A percentile compares a stretch with the other conserved stretches of the same genome.
Evolutionary conservation across 2,797 vertebrate species (phyloP).

Genomic region (Helicolenus hilgendorfi): DNA sequence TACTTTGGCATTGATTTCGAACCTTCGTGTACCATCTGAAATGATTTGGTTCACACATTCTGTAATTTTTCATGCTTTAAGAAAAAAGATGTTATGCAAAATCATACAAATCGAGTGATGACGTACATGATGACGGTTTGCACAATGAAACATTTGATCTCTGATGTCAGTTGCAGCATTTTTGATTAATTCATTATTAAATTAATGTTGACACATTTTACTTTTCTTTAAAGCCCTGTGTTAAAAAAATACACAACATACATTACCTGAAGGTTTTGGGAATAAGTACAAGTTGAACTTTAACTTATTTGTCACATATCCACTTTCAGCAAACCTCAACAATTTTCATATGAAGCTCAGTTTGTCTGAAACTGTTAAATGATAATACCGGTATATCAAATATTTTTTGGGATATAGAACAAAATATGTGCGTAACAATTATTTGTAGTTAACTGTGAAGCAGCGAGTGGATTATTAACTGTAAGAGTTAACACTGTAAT

Average conservation of each 20-base stretch:
- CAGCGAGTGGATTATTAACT: not conserved
- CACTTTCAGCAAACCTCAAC: not conserved
- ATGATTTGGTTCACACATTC: not conserved
- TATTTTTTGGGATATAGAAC: not conserved
- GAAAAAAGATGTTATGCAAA: not conserved
- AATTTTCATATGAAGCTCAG: not conserved
- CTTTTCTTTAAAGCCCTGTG: not conserved
- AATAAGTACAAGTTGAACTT: not conserved
- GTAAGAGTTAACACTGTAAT: not conserved
- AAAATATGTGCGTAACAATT: not conserved
- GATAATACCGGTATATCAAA: not conserved
- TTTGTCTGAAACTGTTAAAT: not conserved
- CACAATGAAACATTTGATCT: not conserved
- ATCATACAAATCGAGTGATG: not conserved
- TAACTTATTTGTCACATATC: not conserved
- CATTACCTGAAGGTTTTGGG: not conserved
- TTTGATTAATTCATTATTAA: conserved; percentile 29
- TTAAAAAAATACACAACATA: not conserved
- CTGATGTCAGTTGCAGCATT: not conserved
- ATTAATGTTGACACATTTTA: conserved; percentile 21
- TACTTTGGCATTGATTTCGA: not conserved
- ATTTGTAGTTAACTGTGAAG: not conserved
- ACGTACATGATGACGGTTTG: conserved; percentile 6
- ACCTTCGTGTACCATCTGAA: not conserved
- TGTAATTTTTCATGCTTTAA: not conserved